Evolutionary conservation across 2,113 vertebrate genomes (phyloP), one percentile per base, ranked within the genome.

Genomic region (Eulemur rufifrons): DNA sequence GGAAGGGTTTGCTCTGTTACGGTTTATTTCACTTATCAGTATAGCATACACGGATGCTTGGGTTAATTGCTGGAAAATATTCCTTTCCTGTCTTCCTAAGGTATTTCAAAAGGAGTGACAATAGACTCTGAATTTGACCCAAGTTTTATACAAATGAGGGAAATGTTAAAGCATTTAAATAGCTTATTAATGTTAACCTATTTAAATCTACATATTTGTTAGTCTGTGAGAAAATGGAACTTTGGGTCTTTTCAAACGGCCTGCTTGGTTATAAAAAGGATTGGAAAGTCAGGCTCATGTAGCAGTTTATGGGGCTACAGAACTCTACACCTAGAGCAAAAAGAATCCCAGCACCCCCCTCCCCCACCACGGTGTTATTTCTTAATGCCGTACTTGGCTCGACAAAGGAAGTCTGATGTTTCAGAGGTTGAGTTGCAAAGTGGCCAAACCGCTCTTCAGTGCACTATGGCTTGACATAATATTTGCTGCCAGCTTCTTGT

Each of bases 311-410:
- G 59, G 88, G 94, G 50, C 52, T n/a, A 42, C 3, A 94, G 66
- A 83, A 76, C 66, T 96, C 85, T 39, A 52, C 25, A 93, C n/a
- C 82, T 66, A 89, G 71, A 88, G 9, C 5, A 47, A 17, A 68
- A 23, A 96, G 71, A 54, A 82, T 14, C 47, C 71, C 97, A 64
- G 68, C 92, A 77, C 82, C 63, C 76, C 39, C 71, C 20, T 91
- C 68, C 78, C 20, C 63, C 97, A 68, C 59, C 39, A 63, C 0
- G 0, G 47, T 96, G 96, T 95, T 97, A 95, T 96, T 97, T 98
- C 97, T 85, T 98, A 98, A 98, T 98, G 97, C 93, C 97, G 20
- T 54, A 94, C 80, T 98, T 98, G 98, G 97, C 97, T 97, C 2
- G 1, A 39, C 27, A 84, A 71, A 96, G 59, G 64, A 89, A 96